phyloP scores from a whole-genome alignment of 2,888 invertebrate species.

The Erynnis tages region DNA sequence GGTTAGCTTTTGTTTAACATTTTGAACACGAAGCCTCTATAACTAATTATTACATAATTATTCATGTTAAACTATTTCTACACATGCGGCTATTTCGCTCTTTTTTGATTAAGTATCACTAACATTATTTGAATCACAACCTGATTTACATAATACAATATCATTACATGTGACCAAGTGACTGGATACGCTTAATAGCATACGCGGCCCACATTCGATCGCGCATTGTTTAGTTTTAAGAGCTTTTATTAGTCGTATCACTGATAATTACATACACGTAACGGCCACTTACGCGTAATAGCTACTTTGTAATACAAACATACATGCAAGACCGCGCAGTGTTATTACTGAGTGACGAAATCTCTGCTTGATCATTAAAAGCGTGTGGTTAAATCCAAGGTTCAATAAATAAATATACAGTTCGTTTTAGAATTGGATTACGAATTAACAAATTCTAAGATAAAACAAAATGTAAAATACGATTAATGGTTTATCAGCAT shows the following conservation, averaged over 20 bases:
- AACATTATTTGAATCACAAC: too few relatives aligned
- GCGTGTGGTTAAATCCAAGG: background rate
- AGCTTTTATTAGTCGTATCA: slow-evolving; percentile 16
- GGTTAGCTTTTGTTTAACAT: too few relatives aligned
- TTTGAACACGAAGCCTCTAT: too few relatives aligned
- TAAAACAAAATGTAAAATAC: too few relatives aligned
- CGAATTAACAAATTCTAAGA: too few relatives aligned
- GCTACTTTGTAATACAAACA: slow-evolving; percentile 6
- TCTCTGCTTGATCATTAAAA: background rate
- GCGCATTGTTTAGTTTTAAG: slow-evolving; percentile 17
- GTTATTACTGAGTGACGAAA: slow-evolving; percentile 8
- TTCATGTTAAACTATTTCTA: too few relatives aligned
- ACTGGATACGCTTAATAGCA: slow-evolving; percentile 14
- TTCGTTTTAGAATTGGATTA: too few relatives aligned
- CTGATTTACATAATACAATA: too few relatives aligned
- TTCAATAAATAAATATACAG: background rate
- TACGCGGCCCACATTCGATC: slow-evolving; percentile 17
- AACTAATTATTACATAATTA: too few relatives aligned
- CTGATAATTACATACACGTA: slow-evolving; percentile 14
- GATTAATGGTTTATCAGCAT: too few relatives aligned
- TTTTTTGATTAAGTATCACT: too few relatives aligned
- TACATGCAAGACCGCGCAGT: background rate
- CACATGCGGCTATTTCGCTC: too few relatives aligned
- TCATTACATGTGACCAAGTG: background rate
- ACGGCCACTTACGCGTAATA: slow-evolving; percentile 19